Base-by-base conservation (phyloP, 2,888 invertebrate genomes). In the Zaprionus bogoriensis region DNA sequence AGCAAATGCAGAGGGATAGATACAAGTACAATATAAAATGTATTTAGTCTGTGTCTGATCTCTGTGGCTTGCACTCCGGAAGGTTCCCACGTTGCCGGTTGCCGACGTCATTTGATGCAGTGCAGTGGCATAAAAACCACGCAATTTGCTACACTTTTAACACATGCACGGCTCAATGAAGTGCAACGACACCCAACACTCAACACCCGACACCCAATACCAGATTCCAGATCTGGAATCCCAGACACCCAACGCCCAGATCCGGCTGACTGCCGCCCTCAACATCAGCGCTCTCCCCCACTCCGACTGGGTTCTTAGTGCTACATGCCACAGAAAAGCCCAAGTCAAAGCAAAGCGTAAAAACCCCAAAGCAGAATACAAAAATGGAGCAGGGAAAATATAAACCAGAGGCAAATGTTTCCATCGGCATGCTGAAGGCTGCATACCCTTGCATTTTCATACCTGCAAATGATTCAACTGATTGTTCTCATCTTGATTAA, bases 101-200 rank as follows among this genome's bases (percentile, higher is more conserved):
- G 55, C 27, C 45, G 7, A 30, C 44, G 45, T 60, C 57, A 60
- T 51, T 61, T 38, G 57, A 48, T 66, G 67, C 67, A 58, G 44
- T 32, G 52, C 67, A 28, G 60, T 61, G 72, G 63, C 57, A 77
- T 67, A 65, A 69, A 82, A 80, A 70, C 84, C 80, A 69, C 80
- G 73, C 80, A 84, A 80, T 83, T 83, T 83, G 81, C 84, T 65
- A 77, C 83, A 80, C 77, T 83, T 84, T 83, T 80, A 80, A 84
- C 80, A 83, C 83, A 83, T 83, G 81, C 75, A 79, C 75, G 69
- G 81, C 77, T 81, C 80, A 83, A 80, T 80, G 80, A 77, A 77
- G 80, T 83, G 84, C 77, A 81, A 72, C 76, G 64, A 72, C 71
- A 47, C 36, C 36, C 41, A 44, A 42, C 63, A 30, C 52, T 53